These are phyloP conservation scores for Danionella dracula DNA, from an alignment of 2,797 vertebrate genomes.

Conservation along the genomic window DNA sequence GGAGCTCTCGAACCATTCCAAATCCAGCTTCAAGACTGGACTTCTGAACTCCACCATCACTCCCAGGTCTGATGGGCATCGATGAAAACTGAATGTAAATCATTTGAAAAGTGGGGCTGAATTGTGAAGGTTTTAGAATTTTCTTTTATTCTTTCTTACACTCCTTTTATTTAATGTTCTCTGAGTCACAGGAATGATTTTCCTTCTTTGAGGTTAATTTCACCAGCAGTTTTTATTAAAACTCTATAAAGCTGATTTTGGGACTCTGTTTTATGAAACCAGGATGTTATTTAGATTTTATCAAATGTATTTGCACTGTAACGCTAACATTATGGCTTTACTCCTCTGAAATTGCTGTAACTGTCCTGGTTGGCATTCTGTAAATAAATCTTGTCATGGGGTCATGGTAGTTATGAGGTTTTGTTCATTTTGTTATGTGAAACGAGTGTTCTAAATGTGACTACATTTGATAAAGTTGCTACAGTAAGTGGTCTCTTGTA, in stretches of 20 bases:
- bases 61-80: constrained; percentile 4
- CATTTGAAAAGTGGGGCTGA: background rate
- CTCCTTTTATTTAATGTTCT: background rate
- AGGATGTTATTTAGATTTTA: background rate
- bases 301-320: background rate
- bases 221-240: constrained; percentile 35
- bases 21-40: constrained; percentile 60
- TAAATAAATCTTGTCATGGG: constrained; percentile 23
- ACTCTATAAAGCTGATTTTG: constrained; percentile 18
- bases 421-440: background rate
- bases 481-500: too few species aligned
- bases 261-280: background rate
- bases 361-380: background rate
- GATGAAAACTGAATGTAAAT: constrained; percentile 38
- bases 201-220: background rate
- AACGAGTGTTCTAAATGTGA: too few species aligned
- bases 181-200: background rate
- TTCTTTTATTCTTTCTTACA: background rate
- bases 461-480: too few species aligned
- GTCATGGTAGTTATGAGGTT: background rate
- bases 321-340: background rate
- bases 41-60: constrained; percentile 86
- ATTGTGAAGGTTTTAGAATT: constrained; percentile 38
- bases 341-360: background rate
- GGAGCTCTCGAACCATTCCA: constrained; percentile 82